phyloP scores from a whole-genome alignment of 2,888 invertebrate genomes.

The Deilephila elpenor region DNA sequence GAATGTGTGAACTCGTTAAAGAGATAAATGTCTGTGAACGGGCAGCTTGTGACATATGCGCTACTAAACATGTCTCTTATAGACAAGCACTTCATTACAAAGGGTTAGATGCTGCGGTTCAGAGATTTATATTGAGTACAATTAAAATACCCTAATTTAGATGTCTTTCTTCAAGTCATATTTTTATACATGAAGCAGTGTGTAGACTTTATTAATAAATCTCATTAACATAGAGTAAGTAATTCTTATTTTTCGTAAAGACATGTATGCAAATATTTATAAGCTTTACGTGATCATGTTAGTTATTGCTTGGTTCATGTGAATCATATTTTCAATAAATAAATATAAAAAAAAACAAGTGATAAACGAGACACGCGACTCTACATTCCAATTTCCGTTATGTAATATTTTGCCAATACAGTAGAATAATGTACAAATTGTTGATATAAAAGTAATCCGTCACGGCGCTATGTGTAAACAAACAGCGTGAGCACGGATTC shows the following conservation, averaged over 20 bases:
- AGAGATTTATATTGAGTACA: background rate
- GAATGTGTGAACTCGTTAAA: conserved; percentile 67
- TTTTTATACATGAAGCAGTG: no score
- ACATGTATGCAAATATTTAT: background rate
- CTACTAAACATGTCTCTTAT: conserved; percentile 8
- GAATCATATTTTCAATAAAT: no score
- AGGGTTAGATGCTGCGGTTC: background rate
- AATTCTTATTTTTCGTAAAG: background rate
- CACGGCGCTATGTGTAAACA: conserved; percentile 47
- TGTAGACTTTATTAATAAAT: no score
- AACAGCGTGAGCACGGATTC: conserved; percentile 45
- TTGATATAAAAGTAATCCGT: conserved; percentile 33
- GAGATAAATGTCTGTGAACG: conserved; percentile 44
- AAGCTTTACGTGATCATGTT: no score
- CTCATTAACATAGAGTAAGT: no score
- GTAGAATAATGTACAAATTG: background rate
- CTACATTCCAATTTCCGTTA: no score
- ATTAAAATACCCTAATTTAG: background rate
- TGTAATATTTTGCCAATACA: background rate
- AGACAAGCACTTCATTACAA: conserved; percentile 18
- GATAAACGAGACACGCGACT: no score
- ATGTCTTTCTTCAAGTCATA: background rate
- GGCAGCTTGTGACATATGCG: conserved; percentile 16
- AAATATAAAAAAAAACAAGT: no score
- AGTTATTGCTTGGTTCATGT: no score